These are phyloP conservation scores for Monodelphis domestica DNA, from an alignment of 2,797 vertebrate genomes.

Conservation along the genomic window DNA sequence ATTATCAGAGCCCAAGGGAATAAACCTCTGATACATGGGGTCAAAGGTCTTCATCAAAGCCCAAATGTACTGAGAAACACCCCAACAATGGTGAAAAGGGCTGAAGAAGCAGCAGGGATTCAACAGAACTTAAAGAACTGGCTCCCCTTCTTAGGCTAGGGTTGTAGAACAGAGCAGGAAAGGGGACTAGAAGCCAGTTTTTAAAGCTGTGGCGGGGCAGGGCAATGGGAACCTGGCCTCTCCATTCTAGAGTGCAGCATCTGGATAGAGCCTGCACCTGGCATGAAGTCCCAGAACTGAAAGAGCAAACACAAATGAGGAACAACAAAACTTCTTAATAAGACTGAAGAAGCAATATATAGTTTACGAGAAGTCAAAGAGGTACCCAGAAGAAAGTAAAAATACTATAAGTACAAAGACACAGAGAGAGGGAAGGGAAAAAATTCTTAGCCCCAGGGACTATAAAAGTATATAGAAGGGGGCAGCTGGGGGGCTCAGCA, in stretches of 20 bases:
- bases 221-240: not conserved
- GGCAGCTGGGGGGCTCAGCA: no score
- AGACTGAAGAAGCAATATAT: not conserved
- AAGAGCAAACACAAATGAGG: not conserved
- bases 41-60: not conserved
- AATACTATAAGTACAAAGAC: not conserved
- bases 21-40: not conserved
- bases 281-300: not conserved
- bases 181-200: not conserved
- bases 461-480: no score
- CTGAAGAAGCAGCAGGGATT: not conserved
- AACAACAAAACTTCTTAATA: not conserved
- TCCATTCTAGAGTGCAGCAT: not conserved
- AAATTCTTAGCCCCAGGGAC: not conserved
- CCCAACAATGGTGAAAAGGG: not conserved
- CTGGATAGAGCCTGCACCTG: not conserved
- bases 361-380: not conserved
- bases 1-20: not conserved
- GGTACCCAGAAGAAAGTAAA: not conserved
- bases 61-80: not conserved
- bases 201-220: not conserved
- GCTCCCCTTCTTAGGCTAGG: not conserved
- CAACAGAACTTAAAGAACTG: not conserved
- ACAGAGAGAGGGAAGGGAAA: not conserved
- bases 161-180: no score